Base-by-base conservation (phyloP, 2,797 vertebrate species). In the Coendou prehensilis region DNA sequence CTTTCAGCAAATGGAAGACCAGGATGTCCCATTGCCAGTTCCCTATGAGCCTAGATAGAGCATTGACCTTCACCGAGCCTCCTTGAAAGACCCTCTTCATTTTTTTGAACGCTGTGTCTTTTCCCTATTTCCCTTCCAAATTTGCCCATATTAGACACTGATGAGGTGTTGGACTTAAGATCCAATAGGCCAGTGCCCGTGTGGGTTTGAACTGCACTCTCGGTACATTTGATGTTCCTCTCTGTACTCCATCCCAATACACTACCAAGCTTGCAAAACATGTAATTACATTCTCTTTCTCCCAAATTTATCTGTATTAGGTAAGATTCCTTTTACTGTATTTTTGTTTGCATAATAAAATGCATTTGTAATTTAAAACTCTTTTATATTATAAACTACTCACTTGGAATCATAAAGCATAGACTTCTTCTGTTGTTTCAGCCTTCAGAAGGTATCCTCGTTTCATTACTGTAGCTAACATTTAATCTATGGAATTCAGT, bases 301-400 rank as follows among this genome's bases (percentile, higher is more conserved):
- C 71, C 33, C 78, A 75, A 76, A 80, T 45, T 73, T 63, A 52
- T 57, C 61, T 91, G 26, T 33, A 52, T 88, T 37, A 75, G 15
- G 14, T 76, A 89, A 89, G 71, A 86, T 45, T 6, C 13, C 52
- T 63, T 95, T 93, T 69, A 50, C 45, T 50, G 41, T 50, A 83
- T 90, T 93, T 64, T 81, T 95, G 82, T 93, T 69, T 91, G 61
- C 18, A 71, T 73, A 86, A 86, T 94, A 86, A 96, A 84, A 76
- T 80, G 10, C 3, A 63, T 80, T 94, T 87, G 18, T 71, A 89
- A 88, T 64, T 56, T 92, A 75, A 95, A 95, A 37, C 20, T 90
- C 20, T 90, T 56, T 95, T 64, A 61, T 84, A 45, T 92, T 85
- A 41, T 75, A 82, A 94, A 41, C 14, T 28, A 88, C 14, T 85